Conservation (phyloP, 2,797 vertebrate genomes). For the Neosalanx taihuensis region DNA sequence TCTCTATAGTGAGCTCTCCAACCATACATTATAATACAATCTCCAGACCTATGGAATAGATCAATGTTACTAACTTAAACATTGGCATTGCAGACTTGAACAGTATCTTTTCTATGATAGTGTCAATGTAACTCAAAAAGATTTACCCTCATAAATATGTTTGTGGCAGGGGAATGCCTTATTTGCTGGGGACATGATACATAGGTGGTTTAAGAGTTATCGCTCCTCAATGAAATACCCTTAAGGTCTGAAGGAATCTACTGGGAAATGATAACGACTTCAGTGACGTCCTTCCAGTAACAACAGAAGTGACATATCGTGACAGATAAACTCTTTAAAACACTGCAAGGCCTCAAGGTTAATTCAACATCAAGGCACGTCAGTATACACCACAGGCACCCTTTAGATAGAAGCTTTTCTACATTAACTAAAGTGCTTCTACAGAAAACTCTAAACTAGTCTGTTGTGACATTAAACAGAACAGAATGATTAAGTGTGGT, state of each 20-base stretch:
- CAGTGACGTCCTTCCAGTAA: no score
- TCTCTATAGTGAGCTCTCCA: conserved; percentile 15
- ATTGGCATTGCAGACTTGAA: not conserved
- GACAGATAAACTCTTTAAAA: not conserved
- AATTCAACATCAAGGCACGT: not conserved
- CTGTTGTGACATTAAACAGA: no score
- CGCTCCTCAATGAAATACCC: no score
- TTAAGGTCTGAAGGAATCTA: no score
- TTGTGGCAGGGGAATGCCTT: no score
- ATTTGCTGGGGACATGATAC: no score
- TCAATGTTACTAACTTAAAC: not conserved
- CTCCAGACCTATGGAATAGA: not conserved
- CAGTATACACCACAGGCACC: no score
- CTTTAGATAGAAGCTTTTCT: no score
- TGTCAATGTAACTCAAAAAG: not conserved
- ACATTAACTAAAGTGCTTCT: no score
- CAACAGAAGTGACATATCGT: not conserved
- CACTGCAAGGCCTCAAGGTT: not conserved
- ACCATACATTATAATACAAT: not conserved
- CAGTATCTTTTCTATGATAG: not conserved
- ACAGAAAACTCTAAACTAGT: no score
- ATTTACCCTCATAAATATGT: not conserved
- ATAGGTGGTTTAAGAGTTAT: no score
- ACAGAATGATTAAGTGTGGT: not conserved
- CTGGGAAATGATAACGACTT: no score